phyloP scores from a whole-genome alignment of 2,888 invertebrate species.

The Dicycla oo region DNA sequence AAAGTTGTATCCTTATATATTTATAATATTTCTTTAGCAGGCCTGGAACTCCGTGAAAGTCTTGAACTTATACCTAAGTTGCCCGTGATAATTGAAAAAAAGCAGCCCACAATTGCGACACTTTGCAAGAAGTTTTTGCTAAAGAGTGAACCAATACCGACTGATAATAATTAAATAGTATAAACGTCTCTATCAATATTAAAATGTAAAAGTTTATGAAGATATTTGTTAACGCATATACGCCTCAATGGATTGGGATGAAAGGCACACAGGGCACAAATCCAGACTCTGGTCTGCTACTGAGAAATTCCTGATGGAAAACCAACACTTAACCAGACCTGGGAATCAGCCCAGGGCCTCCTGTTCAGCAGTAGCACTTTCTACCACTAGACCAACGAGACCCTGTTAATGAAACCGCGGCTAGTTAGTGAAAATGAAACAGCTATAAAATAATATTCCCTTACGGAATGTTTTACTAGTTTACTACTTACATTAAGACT shows the following conservation, averaged over 20 bases:
- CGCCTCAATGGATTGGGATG: background rate
- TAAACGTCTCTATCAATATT: background rate
- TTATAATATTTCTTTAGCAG: slow-evolving; percentile 5
- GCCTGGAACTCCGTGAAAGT: background rate
- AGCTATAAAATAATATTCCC: background rate
- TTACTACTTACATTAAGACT: slow-evolving; percentile 81
- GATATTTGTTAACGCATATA: background rate
- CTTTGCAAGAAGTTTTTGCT: background rate
- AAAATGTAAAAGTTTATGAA: background rate
- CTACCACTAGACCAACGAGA: background rate
- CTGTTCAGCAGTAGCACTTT: background rate
- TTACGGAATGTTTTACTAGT: background rate
- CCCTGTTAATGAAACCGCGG: background rate
- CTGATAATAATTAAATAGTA: background rate
- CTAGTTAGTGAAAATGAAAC: background rate
- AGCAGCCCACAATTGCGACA: background rate
- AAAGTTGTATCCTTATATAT: background rate
- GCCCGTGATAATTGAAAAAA: slow-evolving; percentile 15
- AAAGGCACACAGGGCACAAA: background rate
- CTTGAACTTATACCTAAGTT: slow-evolving; percentile 4
- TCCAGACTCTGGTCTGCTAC: background rate
- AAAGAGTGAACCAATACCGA: background rate
- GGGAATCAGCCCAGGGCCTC: background rate
- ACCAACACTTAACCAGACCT: background rate
- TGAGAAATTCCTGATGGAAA: background rate